Evolutionary conservation across 2,888 invertebrate species (phyloP), one percentile per base, ranked within the genome.

Genomic region (Oscheius sp.): DNA sequence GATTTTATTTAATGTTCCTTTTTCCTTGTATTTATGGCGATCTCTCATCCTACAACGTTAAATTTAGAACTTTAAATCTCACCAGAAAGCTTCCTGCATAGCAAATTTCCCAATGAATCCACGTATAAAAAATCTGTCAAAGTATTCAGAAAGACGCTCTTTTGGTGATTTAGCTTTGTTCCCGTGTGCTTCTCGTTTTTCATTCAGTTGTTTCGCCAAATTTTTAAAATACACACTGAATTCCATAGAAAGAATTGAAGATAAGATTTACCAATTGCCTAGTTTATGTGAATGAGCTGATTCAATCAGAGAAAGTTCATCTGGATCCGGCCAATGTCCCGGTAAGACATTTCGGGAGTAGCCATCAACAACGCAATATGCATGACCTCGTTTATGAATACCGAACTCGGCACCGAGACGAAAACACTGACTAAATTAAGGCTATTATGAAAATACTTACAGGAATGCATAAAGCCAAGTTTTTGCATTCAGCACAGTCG

Each of bases 401-500:
- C 74, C 78, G 8, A 72, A 63, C 59, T 82, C 80, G 9, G 75
- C 78, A 14, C 82, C 82, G 49, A 78, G 67, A 67, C 72, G 74
- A 61, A 82, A 82, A 50, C 82, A 82, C 76, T 80, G 49, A 68
- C 78, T 33, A 17, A 28, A 3, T n/a, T 30, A 20, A 3, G 44
- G n/a, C 5, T 14, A 17, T 20, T 33, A 4, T 6, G 8, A 56
- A 57, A 44, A 65, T n/a, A 41, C 59, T 69, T 32, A 75, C 75
- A 33, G 67, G 68, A 50, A 70, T 33, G 17, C 76, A 76, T 8
- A 74, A 12, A 2, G 9, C n/a, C n/a, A n/a, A n/a, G n/a, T n/a
- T n/a, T n/a, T n/a, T n/a, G n/a, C n/a, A 76, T 56, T 76, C 76
- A 9, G 28, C 38, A 32, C 76, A 76, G 44, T 71, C 71, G 0